Percentiles rank a stretch among this genome's conserved stretches.
phyloP scores from a whole-genome alignment of 1,140 invertebrate genomes.

The Halyomorpha halys region DNA sequence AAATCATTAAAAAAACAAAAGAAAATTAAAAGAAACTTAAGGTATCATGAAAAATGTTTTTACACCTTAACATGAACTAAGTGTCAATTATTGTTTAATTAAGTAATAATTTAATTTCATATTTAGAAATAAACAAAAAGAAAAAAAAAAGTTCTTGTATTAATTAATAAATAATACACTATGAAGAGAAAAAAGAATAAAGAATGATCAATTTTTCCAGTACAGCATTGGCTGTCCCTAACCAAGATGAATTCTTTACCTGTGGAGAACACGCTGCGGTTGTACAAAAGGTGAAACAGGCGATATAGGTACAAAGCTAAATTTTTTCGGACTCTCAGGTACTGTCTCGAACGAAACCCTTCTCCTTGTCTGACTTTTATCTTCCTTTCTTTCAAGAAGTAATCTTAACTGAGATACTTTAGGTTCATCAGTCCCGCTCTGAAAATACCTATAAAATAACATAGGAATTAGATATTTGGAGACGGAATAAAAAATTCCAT shows the following conservation, averaged over 20 bases:
- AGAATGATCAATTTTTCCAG: too few relatives aligned
- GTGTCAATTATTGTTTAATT: too few relatives aligned
- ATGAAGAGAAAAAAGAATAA: too few relatives aligned
- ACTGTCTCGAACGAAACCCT: constrained; percentile 26
- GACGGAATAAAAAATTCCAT: constrained; percentile 30
- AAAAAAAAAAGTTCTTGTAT: too few relatives aligned
- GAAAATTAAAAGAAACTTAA: too few relatives aligned
- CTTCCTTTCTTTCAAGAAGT: constrained; percentile 44
- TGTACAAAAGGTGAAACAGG: constrained; percentile 18
- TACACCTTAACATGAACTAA: too few relatives aligned
- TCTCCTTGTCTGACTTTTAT: constrained; percentile 27
- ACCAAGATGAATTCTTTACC: not conserved
- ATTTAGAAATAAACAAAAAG: too few relatives aligned
- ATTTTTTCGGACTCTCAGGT: constrained; percentile 21
- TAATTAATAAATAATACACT: too few relatives aligned
- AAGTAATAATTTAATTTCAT: too few relatives aligned
- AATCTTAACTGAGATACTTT: constrained; percentile 59
- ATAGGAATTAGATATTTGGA: not conserved
- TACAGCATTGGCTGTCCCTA: too few relatives aligned
- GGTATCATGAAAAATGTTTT: too few relatives aligned
- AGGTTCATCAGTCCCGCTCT: constrained; percentile 33
- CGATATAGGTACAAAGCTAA: constrained; percentile 23
- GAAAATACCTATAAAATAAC: constrained; percentile 30
- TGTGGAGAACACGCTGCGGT: not conserved
- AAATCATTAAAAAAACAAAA: too few relatives aligned